Base-by-base conservation (phyloP, 2,888 invertebrate genomes). In the Zootermopsis nevadensis region DNA sequence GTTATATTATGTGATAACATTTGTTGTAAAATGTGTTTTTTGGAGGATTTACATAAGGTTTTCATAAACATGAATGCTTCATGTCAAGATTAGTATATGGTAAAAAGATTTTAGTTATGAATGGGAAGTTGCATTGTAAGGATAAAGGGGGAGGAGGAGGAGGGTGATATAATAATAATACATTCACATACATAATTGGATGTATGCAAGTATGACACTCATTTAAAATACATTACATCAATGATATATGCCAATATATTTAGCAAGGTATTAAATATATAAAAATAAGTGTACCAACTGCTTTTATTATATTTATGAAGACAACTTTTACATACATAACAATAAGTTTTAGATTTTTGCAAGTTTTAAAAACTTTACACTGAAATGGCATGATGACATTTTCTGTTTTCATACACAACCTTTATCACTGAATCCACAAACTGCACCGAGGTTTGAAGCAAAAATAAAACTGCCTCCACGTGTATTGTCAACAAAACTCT, bases 291-390 rank as follows among this genome's bases (percentile, higher is more conserved):
- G 24, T 31, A 33, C 69, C 15, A 0, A 15, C 15, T 30, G 30
- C 67, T 30, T 15, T 22, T 69, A 69, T 33, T 33, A 33, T 33
- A 69, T 69, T 69, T 69, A 31, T 31, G 22, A 69, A 69, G 22
- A 69, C 15, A 33, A 2, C 33, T 69, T 69, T 69, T 33, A 69
- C 2, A 69, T 69, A 33, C 33, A 69, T 69, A 69, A 69, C 69
- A 69, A 15, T 69, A 22, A 33, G 69, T 69, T 69, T 31, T 33
- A 69, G 2, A 69, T 30, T 24, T 33, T 22, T 19, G n/a, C 2
- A 33, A 33, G 27, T 69, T 69, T 69, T 69, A 69, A 69, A 69
- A 33, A 31, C 15, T 69, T 22, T 69, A 22, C 33, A 33, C 15
- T 33, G 33, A 33, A 69, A 31, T 69, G 69, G 69, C 7, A 4